These are phyloP conservation scores for Metopolophium dirhodum DNA, from an alignment of 1,140 invertebrate species.

Conservation along the genomic window DNA sequence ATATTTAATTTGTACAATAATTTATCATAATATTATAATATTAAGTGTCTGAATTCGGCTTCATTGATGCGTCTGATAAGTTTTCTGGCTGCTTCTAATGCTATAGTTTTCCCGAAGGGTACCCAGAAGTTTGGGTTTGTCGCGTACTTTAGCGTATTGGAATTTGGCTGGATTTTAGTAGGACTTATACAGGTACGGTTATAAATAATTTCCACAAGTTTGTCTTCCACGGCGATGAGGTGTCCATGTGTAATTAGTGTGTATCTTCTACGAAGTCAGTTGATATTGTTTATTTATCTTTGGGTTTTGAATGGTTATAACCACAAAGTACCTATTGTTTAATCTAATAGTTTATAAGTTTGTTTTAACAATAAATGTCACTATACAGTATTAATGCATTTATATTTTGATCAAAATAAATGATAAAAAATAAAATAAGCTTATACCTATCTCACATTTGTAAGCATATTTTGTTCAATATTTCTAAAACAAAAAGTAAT, in stretches of 20 bases:
- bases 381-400: not conserved
- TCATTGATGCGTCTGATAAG: not conserved
- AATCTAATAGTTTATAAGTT: not conserved
- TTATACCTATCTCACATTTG: not conserved
- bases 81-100: not conserved
- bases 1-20: not conserved
- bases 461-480: constrained; percentile 14
- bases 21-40: not conserved
- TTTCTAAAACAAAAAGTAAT: constrained; percentile 16
- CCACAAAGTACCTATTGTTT: not conserved
- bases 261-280: not conserved
- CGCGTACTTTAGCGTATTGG: not conserved
- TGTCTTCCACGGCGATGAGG: not conserved
- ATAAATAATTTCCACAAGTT: not conserved
- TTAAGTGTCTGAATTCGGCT: not conserved
- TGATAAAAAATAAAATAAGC: not conserved
- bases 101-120: not conserved
- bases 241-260: not conserved
- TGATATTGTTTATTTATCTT: not conserved
- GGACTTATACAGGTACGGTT: not conserved
- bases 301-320: not conserved
- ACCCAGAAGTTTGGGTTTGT: not conserved
- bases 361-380: not conserved
- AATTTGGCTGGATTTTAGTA: not conserved
- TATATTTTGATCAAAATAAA: constrained; percentile 38